Evolutionary conservation across 2,888 invertebrate species (phyloP), one percentile per base, ranked within the genome.

Genomic region (Agriopis leucophaearia): DNA sequence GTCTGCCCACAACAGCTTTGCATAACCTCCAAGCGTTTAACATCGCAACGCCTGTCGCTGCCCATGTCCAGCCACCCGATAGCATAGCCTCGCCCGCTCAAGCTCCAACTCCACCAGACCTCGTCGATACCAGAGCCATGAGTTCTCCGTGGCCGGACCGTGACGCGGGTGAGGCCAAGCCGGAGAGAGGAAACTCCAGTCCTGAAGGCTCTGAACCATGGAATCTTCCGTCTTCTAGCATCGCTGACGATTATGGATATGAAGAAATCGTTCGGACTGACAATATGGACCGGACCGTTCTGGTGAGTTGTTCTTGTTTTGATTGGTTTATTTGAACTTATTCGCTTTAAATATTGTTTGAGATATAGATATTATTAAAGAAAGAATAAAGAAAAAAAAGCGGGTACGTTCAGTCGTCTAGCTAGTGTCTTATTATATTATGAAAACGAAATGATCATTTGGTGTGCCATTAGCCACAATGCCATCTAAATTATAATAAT

Each of bases 11-110:
- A 4, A 81, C 92, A 10, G 90, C 94, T 8, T 80, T 94, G 36
- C 93, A 94, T 15, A 94, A 93, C 61, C 86, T 94, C 0, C 93
- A 91, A 73, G 82, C 92, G 6, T 90, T 91, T 69, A 90, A 93
- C 70, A 74, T 92, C 47, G 83, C 91, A 0, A 78, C 90, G 4
- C 68, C 72, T 0, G 77, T 88, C 0, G 79, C 90, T 8, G 79
- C 84, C 3, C 79, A 83, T 2, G 79, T 84, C 1, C 89, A 86
- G 18, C 89, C 91, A 10, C 88, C 91, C 0, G 89, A 92, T 54
- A 89, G 87, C 55, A 88, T 87, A 0, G 87, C 89, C 0, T 85
- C 92, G 0, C 84, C 88, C 1, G 83, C 88, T 0, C 78, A 89
- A 0, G 86, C 81, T 1, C 85, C 89, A 0, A 81, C 86, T 1